Evolutionary conservation across 2,888 invertebrate species (phyloP).

Genomic region (Ommatoiulus sabulosus): DNA sequence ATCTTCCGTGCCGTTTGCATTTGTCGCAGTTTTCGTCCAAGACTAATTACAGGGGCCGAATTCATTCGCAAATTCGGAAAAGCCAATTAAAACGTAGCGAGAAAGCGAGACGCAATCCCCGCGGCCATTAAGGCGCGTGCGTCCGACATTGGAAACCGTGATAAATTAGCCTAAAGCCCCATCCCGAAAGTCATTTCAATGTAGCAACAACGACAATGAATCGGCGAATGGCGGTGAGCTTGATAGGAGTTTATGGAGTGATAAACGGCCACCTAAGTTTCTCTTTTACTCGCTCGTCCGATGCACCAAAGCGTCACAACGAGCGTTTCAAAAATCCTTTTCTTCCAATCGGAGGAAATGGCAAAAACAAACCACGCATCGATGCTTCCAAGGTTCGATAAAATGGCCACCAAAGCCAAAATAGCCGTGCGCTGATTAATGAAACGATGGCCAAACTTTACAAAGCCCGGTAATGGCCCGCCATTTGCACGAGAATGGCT

Average conservation of each 20-base stretch:
- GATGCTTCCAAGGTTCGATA: neutral
- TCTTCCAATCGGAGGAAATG: neutral
- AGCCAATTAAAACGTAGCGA: neutral
- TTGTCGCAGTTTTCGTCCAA: neutral
- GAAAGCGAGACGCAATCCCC: neutral
- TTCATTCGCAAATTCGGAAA: neutral
- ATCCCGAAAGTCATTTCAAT: slow-evolving; percentile 49
- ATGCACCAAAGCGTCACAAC: slow-evolving; percentile 22
- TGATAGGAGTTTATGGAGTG: slow-evolving; percentile 54
- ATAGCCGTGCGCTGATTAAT: neutral
- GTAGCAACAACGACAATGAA: slow-evolving; percentile 47
- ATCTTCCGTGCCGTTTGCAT: neutral
- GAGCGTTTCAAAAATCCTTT: slow-evolving; percentile 42
- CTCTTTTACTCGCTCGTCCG: neutral
- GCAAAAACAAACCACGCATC: slow-evolving; percentile 42
- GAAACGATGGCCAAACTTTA: slow-evolving; percentile 1
- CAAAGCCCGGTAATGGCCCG: neutral
- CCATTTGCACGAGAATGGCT: neutral
- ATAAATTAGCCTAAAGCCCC: slow-evolving; percentile 21
- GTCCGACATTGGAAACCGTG: neutral
- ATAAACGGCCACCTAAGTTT: slow-evolving; percentile 24
- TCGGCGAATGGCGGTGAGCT: slow-evolving; percentile 48
- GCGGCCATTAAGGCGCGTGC: neutral
- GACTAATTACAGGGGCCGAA: neutral
- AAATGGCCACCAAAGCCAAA: neutral